These are phyloP conservation scores for Anas platyrhynchos DNA, from an alignment of 2,113 vertebrate genomes.

Conservation along the genomic window DNA sequence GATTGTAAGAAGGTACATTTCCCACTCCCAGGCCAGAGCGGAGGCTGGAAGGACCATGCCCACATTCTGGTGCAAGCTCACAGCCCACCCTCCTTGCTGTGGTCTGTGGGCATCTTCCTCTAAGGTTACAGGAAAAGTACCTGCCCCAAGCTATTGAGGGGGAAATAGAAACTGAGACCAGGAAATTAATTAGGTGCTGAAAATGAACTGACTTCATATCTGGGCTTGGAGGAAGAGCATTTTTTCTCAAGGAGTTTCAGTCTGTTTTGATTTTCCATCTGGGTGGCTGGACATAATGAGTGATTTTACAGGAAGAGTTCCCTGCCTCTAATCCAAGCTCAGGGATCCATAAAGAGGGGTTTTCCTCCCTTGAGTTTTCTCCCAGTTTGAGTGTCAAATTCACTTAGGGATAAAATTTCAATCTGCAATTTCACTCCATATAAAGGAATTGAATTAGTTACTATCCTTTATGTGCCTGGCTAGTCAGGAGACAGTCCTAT, in stretches of 20 bases:
- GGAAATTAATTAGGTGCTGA: background rate
- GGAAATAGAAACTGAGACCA: background rate
- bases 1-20: accelerated
- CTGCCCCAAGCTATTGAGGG: background rate
- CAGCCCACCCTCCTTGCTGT: accelerated
- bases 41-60: background rate
- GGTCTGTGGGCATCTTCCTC: background rate
- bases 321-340: background rate
- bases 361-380: background rate
- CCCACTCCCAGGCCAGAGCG: background rate
- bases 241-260: background rate
- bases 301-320: background rate
- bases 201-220: background rate
- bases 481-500: too few relatives aligned
- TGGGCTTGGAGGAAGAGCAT: background rate
- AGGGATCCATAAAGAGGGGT: background rate
- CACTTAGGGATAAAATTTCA: background rate
- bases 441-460: background rate
- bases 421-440: background rate
- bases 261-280: background rate
- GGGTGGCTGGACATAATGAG: background rate
- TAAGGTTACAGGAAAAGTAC: background rate
- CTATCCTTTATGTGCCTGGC: background rate
- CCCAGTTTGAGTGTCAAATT: background rate
- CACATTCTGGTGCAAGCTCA: background rate